Percentiles rank a stretch among this genome's conserved stretches.
phyloP scores from a whole-genome alignment of 2,113 vertebrate species.

The Calidris pugnax region DNA sequence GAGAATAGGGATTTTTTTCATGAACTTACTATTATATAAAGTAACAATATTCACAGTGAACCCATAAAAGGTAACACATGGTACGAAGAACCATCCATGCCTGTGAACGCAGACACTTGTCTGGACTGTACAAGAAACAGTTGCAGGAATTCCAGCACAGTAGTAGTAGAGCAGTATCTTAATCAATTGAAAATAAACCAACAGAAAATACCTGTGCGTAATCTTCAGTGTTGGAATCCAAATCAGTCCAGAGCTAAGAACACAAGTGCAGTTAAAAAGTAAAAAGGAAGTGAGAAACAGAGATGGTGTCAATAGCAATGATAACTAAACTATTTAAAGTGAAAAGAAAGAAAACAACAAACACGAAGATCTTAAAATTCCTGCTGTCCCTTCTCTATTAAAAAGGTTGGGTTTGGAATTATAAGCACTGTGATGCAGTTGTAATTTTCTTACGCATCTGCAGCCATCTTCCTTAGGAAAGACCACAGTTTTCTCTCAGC shows the following conservation, averaged over 20 bases:
- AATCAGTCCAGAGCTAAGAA: background rate
- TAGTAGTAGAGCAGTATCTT: background rate
- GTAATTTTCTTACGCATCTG: background rate
- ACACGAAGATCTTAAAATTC: background rate
- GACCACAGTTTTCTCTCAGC: background rate
- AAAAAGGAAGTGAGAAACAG: background rate
- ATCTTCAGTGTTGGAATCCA: background rate
- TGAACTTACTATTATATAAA: background rate
- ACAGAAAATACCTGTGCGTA: background rate
- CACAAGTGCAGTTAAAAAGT: background rate
- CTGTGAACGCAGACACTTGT: background rate
- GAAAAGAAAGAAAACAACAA: background rate
- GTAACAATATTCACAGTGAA: background rate
- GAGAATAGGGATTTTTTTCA: background rate
- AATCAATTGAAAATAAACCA: background rate
- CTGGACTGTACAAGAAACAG: background rate
- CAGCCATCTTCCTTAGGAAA: background rate
- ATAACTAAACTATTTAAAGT: background rate
- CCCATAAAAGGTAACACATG: rapidly evolving
- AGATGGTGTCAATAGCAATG: background rate
- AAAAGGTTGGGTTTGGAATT: background rate
- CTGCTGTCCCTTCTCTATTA: background rate
- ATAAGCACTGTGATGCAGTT: background rate
- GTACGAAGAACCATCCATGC: background rate
- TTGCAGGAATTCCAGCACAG: background rate